Evolutionary conservation across 2,113 vertebrate genomes (phyloP).

Genomic region (Pelmatolapia mariae): DNA sequence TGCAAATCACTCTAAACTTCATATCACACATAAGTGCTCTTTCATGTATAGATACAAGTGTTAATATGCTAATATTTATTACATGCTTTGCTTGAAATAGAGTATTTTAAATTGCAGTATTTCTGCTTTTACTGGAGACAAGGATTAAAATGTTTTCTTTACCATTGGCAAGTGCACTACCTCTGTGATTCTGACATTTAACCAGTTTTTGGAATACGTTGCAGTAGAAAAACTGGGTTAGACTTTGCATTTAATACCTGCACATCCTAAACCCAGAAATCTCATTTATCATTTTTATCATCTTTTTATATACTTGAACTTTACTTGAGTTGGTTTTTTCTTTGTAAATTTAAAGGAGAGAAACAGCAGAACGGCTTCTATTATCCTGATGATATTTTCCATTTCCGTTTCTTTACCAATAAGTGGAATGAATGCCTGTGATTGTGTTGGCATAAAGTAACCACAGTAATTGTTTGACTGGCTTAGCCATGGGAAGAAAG

Average conservation of each 20-base stretch:
- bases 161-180: neutral
- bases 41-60: neutral
- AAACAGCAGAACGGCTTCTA: neutral
- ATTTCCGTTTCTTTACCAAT: neutral
- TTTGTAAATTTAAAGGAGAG: neutral
- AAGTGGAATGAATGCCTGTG: neutral
- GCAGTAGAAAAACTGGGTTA: neutral
- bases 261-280: neutral
- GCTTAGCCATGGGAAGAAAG: neutral
- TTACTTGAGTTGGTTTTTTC: neutral
- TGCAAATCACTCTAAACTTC: neutral
- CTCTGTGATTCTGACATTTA: neutral
- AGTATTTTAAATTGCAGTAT: neutral
- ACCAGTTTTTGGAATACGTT: neutral
- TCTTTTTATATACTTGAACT: neutral
- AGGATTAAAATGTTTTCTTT: neutral
- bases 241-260: neutral
- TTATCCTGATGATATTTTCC: neutral
- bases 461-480: conserved; percentile 19
- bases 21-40: neutral
- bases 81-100: neutral
- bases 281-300: neutral
- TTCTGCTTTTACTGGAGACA: neutral
- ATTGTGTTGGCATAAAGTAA: neutral
- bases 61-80: neutral